Base-by-base conservation (phyloP, 2,888 invertebrate genomes). In the Unio pictorum region DNA sequence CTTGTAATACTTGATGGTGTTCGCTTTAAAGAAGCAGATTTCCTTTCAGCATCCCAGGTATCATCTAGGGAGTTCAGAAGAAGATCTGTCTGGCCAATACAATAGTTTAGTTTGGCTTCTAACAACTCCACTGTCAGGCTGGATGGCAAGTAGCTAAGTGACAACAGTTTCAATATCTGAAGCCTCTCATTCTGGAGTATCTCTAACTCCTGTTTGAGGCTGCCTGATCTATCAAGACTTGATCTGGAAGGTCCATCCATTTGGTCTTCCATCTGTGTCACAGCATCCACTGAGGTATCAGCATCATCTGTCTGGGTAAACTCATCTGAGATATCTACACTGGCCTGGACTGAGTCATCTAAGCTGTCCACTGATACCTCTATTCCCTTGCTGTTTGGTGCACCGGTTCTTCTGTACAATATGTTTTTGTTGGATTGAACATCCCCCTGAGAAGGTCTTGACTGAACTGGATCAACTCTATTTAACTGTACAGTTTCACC, bases 31-130 rank as follows among this genome's bases (percentile, higher is more conserved):
- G 64, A 69, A 15, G 59, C 20, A 58, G 23, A 28, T 54, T 65
- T 55, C 4, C 63, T 64, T 26, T 75, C 71, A 54, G 62, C 23
- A 61, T 75, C 70, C 30, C 58, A 34, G 8, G 26, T 59, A 30
- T 71, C 75, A 58, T 89, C 88, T 17, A 90, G 69, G 1, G 86
- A 81, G 20, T 86, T 77, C 26, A 90, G 78, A n/a, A 90, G 73
- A 23, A 86, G 79, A 76, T 90, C 90, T 18, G 90, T 90, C 77
- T 90, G 90, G 3, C 89, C 90, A 65, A 89, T 87, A 71, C 88
- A 87, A 72, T 90, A 89, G 69, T 90, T 89, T n/a, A 90, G 77
- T 70, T 89, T 89, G 5, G 88, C 89, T 72, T 90, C 90, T n/a
- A 89, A 81, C 55, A 90, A 74, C 69, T 90, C 89, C 28, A 89